Base-by-base conservation (phyloP, 2,888 invertebrate species). In the Diogma glabrata region DNA sequence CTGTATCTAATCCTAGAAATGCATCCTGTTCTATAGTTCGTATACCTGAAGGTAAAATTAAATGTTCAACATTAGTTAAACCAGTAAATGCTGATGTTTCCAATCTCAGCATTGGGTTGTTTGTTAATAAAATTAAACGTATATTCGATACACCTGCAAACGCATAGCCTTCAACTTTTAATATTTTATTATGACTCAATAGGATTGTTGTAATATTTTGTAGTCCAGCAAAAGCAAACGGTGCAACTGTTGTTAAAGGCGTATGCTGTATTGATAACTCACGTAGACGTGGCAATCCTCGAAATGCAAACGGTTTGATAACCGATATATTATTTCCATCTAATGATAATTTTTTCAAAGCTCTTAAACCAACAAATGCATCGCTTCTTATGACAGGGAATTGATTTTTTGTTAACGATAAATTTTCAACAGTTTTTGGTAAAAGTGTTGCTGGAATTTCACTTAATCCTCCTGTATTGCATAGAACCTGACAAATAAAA, bases 111-210 rank as follows among this genome's bases (percentile, higher is more conserved):
- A 89, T 73, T 0, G 91, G 87, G 70, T 95, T 95, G 66, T 89
- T 84, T 59, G 82, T 82, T 54, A 95, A 72, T 47, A 90, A 79
- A 56, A 95, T 80, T 57, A 87, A 72, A 61, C 82, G 83, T 53
- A 95, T 79, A 65, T 84, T 85, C 53, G 86, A 85, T 8, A 92
- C 87, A 46, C 90, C 90, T 3, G 87, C 88, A 63, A 94, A 93
- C 19, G 89, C 87, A 64, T 86, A 85, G 6, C 82, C 81, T 61
- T 79, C 79, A 52, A 84, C 80, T 58, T 81, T 78, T 36, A 75
- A 75, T 49, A 85, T 84, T 61, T 79, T 78, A 65, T 85, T 85
- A 67, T 84, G 78, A 14, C 79, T 77, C 56, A 81, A 74, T 57
- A 82, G 75, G 61, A 82, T 81, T 50, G 77, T 79, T 56, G 82